A percentile compares a stretch with the other conserved stretches of the same genome.
Conservation (phyloP, 2,888 invertebrate genomes). For the Xestia rhomboidea region DNA sequence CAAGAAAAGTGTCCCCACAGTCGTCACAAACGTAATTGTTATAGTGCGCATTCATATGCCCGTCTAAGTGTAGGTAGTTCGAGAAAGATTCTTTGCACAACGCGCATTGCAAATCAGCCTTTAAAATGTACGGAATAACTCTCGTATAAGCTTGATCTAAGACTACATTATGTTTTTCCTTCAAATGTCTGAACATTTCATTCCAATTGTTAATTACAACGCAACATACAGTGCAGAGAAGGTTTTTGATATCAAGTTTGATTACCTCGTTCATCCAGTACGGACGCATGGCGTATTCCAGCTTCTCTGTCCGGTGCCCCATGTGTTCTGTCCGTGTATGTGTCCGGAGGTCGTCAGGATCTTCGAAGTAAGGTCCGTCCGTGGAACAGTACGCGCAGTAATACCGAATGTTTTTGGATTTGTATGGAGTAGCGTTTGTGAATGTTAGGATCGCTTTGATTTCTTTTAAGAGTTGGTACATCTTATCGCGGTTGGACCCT, state of each 20-base stretch:
- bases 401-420: constrained; percentile 69
- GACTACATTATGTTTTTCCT: constrained; percentile 67
- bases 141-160: constrained; percentile 75
- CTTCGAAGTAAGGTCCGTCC: constrained; percentile 67
- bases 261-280: constrained; percentile 77
- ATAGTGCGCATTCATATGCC: constrained; percentile 84
- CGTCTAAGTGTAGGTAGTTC: constrained; percentile 75
- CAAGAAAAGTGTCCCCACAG: constrained; percentile 80
- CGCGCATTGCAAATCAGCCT: constrained; percentile 69
- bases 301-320: constrained; percentile 58
- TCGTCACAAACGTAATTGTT: constrained; percentile 80
- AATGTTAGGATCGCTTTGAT: constrained; percentile 74
- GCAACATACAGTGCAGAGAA: constrained; percentile 75
- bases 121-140: constrained; percentile 77
- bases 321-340: constrained; percentile 75
- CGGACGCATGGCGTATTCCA: constrained; percentile 78
- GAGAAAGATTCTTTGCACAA: constrained; percentile 73
- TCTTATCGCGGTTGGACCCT: constrained; percentile 51
- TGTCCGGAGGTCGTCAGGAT: constrained; percentile 71
- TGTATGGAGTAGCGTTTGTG: constrained; percentile 81
- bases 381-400: constrained; percentile 80
- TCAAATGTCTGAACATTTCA: constrained; percentile 78
- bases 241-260: constrained; percentile 76
- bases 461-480: constrained; percentile 72
- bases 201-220: constrained; percentile 72